These are phyloP conservation scores for Cisticola juncidis DNA, from an alignment of 2,113 vertebrate species.

Conservation along the genomic window DNA sequence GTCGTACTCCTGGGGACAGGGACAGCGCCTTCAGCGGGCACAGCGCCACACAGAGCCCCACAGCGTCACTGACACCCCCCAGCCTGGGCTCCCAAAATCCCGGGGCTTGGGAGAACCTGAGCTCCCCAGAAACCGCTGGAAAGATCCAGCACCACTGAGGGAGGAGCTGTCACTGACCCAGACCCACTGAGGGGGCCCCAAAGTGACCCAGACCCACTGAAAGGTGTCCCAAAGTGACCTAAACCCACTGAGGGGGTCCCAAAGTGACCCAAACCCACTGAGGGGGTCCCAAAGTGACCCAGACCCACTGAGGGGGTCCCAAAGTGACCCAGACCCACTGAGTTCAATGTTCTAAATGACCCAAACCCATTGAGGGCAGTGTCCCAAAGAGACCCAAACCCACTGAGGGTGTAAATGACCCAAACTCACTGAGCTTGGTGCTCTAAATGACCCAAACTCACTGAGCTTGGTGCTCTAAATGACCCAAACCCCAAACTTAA, in stretches of 20 bases:
- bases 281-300: background rate
- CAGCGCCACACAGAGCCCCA: rapidly evolving
- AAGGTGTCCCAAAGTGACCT: background rate
- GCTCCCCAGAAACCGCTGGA: background rate
- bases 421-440: background rate
- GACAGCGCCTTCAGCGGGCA: background rate
- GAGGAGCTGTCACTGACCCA: background rate
- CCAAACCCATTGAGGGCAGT: background rate
- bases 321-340: background rate
- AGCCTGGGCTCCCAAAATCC: background rate
- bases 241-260: background rate
- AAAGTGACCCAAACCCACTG: background rate
- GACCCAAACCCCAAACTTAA: background rate
- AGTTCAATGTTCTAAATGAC: rapidly evolving
- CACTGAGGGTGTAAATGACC: background rate
- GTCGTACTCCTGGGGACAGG: background rate
- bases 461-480: background rate
- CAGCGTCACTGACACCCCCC: background rate
- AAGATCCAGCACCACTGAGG: background rate
- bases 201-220: background rate
- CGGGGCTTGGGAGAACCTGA: background rate
- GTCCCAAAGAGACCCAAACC: background rate
- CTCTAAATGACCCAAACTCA: background rate
- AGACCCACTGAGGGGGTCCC: background rate
- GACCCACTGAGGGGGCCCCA: background rate